Evolutionary conservation across 2,113 vertebrate species (phyloP).

Genomic region (Brienomyrus longianalis): DNA sequence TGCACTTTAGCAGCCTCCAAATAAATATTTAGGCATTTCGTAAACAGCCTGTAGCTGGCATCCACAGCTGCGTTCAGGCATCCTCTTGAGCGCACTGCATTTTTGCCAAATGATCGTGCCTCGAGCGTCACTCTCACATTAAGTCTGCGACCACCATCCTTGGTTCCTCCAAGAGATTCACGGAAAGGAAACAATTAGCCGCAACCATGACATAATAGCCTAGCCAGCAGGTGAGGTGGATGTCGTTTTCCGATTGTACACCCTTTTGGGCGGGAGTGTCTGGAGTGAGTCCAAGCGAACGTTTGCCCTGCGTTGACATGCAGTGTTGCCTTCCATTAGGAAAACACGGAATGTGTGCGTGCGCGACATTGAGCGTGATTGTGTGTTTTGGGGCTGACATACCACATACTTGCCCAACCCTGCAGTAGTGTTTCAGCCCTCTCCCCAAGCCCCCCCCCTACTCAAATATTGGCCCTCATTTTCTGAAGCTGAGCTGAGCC

Average conservation of each 20-base stretch:
- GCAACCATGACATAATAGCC: slow-evolving; percentile 46
- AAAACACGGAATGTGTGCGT: neutral
- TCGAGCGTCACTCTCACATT: slow-evolving; percentile 48
- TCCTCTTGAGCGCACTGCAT: slow-evolving; percentile 42
- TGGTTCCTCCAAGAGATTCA: slow-evolving; percentile 32
- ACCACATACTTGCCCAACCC: neutral
- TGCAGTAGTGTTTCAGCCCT: neutral
- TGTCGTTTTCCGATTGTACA: slow-evolving; percentile 44
- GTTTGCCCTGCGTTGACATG: neutral
- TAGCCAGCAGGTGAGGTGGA: slow-evolving; percentile 35
- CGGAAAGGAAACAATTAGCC: slow-evolving; percentile 55
- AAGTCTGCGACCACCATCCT: slow-evolving; percentile 21
- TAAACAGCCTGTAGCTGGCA: slow-evolving; percentile 30
- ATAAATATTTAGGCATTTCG: slow-evolving; percentile 47
- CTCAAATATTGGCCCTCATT: neutral
- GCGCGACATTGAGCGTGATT: neutral
- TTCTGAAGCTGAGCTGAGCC: neutral
- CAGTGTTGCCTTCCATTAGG: neutral
- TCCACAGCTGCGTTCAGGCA: slow-evolving; percentile 41
- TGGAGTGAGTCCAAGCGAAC: neutral
- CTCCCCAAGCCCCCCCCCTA: neutral
- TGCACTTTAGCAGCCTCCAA: slow-evolving; percentile 13
- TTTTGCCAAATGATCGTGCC: slow-evolving; percentile 49
- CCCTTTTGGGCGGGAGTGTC: neutral
- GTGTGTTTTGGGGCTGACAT: neutral